Percentiles rank a stretch among this genome's conserved stretches.
Conservation (phyloP, 23 tunicate genomes). For the Phallusia fumigata region DNA sequence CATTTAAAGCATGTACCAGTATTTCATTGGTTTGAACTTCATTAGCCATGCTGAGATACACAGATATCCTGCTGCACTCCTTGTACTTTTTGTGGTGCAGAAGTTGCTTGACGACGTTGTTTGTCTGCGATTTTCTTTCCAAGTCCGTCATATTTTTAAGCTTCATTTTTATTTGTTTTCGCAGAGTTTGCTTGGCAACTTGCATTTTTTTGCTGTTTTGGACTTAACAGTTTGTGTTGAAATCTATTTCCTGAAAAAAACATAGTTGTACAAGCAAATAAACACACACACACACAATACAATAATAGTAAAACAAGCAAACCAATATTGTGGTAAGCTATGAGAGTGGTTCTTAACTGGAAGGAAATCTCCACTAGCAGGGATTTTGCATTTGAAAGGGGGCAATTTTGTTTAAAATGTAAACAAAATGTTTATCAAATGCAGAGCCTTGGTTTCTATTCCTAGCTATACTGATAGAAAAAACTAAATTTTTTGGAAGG, state of each 20-base stretch:
- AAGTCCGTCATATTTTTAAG: conserved; percentile 26
- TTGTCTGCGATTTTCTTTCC: conserved; percentile 58
- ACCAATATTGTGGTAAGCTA: too few relatives aligned
- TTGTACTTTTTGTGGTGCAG: conserved; percentile 36
- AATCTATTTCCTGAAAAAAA: not conserved
- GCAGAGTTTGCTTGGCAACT: conserved; percentile 63
- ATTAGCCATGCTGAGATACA: conserved; percentile 83
- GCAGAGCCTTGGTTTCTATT: too few relatives aligned
- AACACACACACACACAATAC: not conserved
- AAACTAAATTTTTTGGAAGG: too few relatives aligned
- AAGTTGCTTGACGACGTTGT: conserved; percentile 36
- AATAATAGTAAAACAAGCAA: too few relatives aligned
- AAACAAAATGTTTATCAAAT: too few relatives aligned
- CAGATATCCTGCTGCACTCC: conserved; percentile 51
- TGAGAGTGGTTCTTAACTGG: too few relatives aligned
- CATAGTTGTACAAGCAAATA: not conserved
- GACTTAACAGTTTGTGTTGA: too few relatives aligned
- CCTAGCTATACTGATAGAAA: too few relatives aligned
- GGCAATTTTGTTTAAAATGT: too few relatives aligned
- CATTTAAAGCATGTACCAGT: conserved; percentile 46
- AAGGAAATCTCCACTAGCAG: too few relatives aligned
- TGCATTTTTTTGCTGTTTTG: conserved; percentile 52
- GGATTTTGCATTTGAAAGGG: too few relatives aligned
- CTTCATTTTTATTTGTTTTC: conserved; percentile 70
- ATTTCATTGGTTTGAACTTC: conserved; percentile 68